A percentile compares a stretch with the other conserved stretches of the same genome.
phyloP scores from a whole-genome alignment of 1,140 invertebrate species.

The Acromyrmex heyeri region DNA sequence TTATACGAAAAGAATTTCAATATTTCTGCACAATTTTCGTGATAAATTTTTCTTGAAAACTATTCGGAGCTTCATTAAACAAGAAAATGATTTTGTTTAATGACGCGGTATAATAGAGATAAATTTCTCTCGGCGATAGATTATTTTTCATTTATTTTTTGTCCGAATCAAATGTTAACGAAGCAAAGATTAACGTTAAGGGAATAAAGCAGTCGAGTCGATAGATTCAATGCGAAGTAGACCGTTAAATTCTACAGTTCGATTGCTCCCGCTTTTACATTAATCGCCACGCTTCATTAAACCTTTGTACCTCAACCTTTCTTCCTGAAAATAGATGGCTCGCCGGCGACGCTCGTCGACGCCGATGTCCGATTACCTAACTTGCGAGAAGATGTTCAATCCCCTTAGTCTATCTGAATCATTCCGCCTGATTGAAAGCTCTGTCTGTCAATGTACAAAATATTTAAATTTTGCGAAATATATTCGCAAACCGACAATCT shows the following conservation, averaged over 20 bases:
- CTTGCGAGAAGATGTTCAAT: conserved; percentile 30
- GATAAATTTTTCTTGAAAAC: background rate
- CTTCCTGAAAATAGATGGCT: conserved; percentile 38
- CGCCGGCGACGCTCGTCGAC: conserved; percentile 16
- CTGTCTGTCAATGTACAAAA: background rate
- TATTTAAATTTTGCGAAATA: conserved; percentile 5
- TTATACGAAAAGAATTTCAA: background rate
- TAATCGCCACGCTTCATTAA: conserved; percentile 59
- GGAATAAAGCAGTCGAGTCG: conserved; percentile 37
- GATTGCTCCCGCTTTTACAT: conserved; percentile 48
- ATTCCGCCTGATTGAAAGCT: background rate
- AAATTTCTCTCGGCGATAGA: background rate
- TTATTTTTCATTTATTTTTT: conserved; percentile 22
- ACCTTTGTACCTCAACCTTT: conserved; percentile 35
- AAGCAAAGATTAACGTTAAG: conserved; percentile 53
- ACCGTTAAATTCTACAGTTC: conserved; percentile 58
- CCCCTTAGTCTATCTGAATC: background rate
- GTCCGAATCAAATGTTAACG: conserved; percentile 45
- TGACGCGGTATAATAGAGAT: background rate
- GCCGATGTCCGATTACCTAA: conserved; percentile 42
- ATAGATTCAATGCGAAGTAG: conserved; percentile 59
- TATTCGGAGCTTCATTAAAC: conserved; percentile 10
- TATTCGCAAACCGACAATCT: background rate
- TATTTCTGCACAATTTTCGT: background rate
- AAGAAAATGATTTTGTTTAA: conserved; percentile 30